Evolutionary conservation across 2,113 vertebrate genomes (phyloP), one percentile per base, ranked within the genome.

Genomic region (Xenopus borealis): DNA sequence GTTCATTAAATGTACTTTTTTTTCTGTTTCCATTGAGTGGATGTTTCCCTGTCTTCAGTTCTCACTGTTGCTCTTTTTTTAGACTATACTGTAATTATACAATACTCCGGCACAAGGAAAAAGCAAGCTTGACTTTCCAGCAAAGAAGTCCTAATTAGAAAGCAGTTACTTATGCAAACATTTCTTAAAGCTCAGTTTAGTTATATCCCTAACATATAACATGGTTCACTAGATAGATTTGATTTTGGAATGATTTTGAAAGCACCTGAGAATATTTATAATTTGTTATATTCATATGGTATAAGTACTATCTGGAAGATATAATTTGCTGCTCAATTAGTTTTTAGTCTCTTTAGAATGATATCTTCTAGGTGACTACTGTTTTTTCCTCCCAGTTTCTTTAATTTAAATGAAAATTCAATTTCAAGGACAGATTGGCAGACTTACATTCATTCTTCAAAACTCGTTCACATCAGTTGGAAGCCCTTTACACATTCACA

Each of bases 311-410:
- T 70, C 67, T 76, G 73, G 74, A 77, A 77, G 66, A 70, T 70
- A 76, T 77, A 27, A 70, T 77, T 77, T 77, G 47, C 74, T 70
- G 74, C 67, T 70, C 66, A 77, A 70, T 70, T 70, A 77, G 67
- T 70, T 70, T 70, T 16, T 30, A 6, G 27, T 70, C 74, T 77
- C 66, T 57, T 44, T 57, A 75, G 66, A 55, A 76, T 16, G 61
- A 30, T 27, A 68, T n/a, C 27, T 69, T 77, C 74, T 61, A 69
- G 52, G 66, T 69, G 73, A 61, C 46, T 62, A 57, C 18, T 63
- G 47, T 45, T 9, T 57, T 10, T 10, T 1, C 10, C 47, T 76
- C 3, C 53, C 46, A 62, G 30, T 70, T 69, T 69, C n/a, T 77
- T 57, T 52, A 47, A 70, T 64, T 77, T 64, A 57, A 70, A 64